Conservation (phyloP, 2,797 vertebrate genomes). For the Epinephelus malabaricus region DNA sequence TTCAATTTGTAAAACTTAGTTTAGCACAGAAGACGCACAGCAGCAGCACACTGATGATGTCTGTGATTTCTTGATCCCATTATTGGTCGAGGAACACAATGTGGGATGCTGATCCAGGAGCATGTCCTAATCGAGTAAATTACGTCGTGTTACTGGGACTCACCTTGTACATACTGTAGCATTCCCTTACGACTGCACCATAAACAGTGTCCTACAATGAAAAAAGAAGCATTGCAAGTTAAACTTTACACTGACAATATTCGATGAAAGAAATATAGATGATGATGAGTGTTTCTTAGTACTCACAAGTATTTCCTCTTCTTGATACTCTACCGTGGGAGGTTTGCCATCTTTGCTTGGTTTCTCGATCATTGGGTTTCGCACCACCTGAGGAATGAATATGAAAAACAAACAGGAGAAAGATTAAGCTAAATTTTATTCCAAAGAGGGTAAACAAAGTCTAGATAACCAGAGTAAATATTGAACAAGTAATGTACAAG, state of each 20-base stretch:
- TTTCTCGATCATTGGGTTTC: constrained; percentile 97
- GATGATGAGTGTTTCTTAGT: not conserved
- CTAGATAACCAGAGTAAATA: not conserved
- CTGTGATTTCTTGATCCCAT: too few relatives aligned
- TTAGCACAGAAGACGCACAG: too few relatives aligned
- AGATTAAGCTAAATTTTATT: not conserved
- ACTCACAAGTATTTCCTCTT: constrained; percentile 96
- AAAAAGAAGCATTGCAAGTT: not conserved
- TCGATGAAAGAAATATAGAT: not conserved
- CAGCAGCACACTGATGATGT: too few relatives aligned
- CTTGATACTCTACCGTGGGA: constrained; percentile 94
- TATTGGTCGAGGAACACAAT: too few relatives aligned
- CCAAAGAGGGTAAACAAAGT: not conserved
- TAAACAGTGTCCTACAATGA: constrained; percentile 94
- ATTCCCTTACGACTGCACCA: constrained; percentile 94
- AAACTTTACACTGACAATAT: not conserved
- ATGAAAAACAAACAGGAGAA: not conserved
- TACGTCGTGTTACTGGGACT: constrained; percentile 27
- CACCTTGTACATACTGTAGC: constrained; percentile 99
- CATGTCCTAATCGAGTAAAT: too few relatives aligned
- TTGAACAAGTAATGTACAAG: not conserved
- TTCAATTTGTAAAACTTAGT: too few relatives aligned
- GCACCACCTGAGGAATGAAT: constrained; percentile 89
- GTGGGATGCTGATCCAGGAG: too few relatives aligned
- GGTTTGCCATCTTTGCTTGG: constrained; percentile 95